Conservation (phyloP, 2,888 invertebrate genomes). For the Portevinia maculata region DNA sequence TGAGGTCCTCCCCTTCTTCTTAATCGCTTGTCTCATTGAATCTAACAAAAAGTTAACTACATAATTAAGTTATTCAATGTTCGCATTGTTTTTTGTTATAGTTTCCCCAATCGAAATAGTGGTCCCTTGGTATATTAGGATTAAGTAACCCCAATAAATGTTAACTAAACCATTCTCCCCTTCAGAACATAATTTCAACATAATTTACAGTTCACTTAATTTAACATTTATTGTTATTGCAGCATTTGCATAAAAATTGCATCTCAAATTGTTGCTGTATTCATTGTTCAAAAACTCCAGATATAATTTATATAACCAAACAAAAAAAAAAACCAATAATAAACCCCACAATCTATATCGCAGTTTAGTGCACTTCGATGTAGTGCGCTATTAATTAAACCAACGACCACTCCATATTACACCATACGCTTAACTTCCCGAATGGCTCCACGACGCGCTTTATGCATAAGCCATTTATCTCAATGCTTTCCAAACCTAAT, state of each 20-base stretch:
- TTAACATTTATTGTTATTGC: conserved; percentile 9
- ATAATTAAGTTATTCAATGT: too few species aligned
- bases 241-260: conserved; percentile 5
- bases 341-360: neutral
- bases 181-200: neutral
- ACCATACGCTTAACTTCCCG: conserved; percentile 23
- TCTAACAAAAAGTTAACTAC: too few species aligned
- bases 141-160: too few species aligned
- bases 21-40: too few species aligned
- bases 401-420: conserved; percentile 46
- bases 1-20: too few species aligned
- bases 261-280: neutral
- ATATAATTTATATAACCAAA: conserved; percentile 33
- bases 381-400: conserved; percentile 46
- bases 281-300: neutral
- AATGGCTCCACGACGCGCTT: conserved; percentile 1
- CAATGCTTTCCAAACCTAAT: conserved; percentile 29
- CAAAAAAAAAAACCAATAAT: conserved; percentile 7
- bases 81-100: too few species aligned
- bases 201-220: conserved; percentile 1
- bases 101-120: too few species aligned
- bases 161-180: too few species aligned
- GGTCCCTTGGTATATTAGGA: too few species aligned
- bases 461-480: conserved; percentile 29
- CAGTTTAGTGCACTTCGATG: conserved; percentile 19